Percentiles rank a stretch among this genome's conserved stretches.
phyloP scores from a whole-genome alignment of 2,113 vertebrate species.

The Chaenogobius annularis region DNA sequence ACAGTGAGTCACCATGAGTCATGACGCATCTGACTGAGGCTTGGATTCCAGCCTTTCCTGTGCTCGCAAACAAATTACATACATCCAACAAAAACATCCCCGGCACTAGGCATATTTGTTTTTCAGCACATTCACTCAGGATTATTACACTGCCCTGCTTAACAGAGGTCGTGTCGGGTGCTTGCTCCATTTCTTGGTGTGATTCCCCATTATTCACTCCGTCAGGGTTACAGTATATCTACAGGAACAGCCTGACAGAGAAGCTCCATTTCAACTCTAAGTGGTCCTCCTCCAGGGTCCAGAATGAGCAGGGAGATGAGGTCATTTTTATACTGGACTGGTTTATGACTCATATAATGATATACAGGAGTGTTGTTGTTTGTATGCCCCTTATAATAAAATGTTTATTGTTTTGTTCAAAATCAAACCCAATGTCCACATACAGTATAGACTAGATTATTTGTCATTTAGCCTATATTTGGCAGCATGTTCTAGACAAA shows the following conservation, averaged over 20 bases:
- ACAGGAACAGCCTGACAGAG: constrained; percentile 34
- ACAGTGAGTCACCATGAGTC: constrained; percentile 26
- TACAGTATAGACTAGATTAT: too few species aligned
- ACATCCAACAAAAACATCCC: not conserved
- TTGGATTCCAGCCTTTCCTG: constrained; percentile 6
- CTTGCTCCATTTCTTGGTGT: constrained; percentile 47
- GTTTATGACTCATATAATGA: constrained; percentile 48
- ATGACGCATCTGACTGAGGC: constrained; percentile 15
- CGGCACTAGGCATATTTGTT: not conserved
- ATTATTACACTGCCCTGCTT: constrained; percentile 18
- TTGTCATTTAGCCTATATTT: too few species aligned
- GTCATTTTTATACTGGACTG: constrained; percentile 24
- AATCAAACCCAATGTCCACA: not conserved
- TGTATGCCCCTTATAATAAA: constrained; percentile 44
- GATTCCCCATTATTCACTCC: constrained; percentile 57
- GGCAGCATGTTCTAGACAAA: too few species aligned
- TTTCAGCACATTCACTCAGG: constrained; percentile 9
- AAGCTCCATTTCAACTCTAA: constrained; percentile 53
- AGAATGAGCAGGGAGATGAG: constrained; percentile 26
- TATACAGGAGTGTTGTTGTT: constrained; percentile 36
- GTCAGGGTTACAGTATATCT: constrained; percentile 42
- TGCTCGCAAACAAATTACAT: constrained; percentile 24
- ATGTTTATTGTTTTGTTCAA: not conserved
- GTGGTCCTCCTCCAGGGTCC: constrained; percentile 27
- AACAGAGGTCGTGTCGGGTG: constrained; percentile 30